phyloP scores from a whole-genome alignment of 2,113 vertebrate genomes.

The Dryoscopus gambensis region DNA sequence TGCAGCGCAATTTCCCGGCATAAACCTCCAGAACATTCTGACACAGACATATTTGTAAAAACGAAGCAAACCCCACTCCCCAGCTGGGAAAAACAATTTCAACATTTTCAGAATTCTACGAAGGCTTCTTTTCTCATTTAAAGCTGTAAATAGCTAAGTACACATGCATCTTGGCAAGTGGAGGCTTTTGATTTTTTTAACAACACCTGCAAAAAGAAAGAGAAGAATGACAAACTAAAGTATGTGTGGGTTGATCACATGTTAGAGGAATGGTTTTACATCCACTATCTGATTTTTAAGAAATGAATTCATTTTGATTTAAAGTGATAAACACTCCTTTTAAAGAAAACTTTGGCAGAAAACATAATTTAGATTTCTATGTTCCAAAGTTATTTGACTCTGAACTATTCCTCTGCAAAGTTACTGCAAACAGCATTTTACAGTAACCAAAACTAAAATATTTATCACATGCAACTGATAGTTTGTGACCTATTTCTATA shows the following conservation, averaged over 20 bases:
- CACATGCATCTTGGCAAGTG: background rate
- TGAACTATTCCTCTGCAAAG: background rate
- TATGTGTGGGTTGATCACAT: slow-evolving; percentile 27
- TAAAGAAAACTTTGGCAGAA: background rate
- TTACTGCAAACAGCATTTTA: background rate
- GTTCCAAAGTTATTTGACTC: background rate
- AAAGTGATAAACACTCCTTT: background rate
- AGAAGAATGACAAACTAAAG: slow-evolving; percentile 27
- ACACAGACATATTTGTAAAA: background rate
- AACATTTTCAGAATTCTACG: slow-evolving; percentile 5
- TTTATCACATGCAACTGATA: background rate
- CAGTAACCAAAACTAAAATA: background rate
- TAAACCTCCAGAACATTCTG: background rate
- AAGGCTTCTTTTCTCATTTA: slow-evolving; percentile 25
- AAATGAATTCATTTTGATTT: slow-evolving; percentile 31
- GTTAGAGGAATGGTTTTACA: background rate
- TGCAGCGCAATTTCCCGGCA: background rate
- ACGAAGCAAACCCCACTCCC: background rate
- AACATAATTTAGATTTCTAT: background rate
- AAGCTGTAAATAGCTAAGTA: slow-evolving; percentile 21
- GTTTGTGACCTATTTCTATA: slow-evolving; percentile 6
- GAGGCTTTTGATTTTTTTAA: slow-evolving; percentile 32
- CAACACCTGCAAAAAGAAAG: slow-evolving; percentile 35
- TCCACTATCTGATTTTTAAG: background rate
- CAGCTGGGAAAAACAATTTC: slow-evolving; percentile 30